Evolutionary conservation across 2,888 invertebrate genomes (phyloP).

Genomic region (Drosophila parthenogenetica): DNA sequence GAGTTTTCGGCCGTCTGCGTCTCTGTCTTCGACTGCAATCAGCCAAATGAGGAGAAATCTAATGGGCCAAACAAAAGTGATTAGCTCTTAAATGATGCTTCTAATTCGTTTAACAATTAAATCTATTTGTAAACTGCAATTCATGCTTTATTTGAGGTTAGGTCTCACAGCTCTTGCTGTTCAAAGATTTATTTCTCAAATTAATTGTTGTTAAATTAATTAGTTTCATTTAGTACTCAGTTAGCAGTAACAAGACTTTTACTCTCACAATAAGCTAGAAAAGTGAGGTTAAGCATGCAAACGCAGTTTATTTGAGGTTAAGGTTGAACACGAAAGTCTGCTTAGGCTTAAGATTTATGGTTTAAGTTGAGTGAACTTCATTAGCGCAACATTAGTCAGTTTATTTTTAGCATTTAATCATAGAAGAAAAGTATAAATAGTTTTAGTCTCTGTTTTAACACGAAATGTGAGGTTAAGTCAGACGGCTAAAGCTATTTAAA

Average conservation of each 20-base stretch:
- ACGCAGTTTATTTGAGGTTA: neutral
- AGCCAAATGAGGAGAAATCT: slow-evolving; percentile 51
- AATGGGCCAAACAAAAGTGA: slow-evolving; percentile 19
- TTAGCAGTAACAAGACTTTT: too few relatives aligned
- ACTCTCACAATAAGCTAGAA: too few relatives aligned
- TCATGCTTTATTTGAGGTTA: neutral
- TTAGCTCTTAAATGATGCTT: neutral
- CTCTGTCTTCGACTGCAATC: slow-evolving; percentile 18
- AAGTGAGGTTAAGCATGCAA: too few relatives aligned
- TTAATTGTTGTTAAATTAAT: too few relatives aligned
- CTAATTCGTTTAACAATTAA: neutral
- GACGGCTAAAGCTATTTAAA: too few relatives aligned
- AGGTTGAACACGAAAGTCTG: neutral
- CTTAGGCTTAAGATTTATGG: neutral
- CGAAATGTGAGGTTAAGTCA: too few relatives aligned
- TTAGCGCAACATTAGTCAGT: too few relatives aligned
- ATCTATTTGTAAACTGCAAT: neutral
- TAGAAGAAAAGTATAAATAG: too few relatives aligned
- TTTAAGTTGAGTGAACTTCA: neutral
- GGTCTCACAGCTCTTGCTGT: neutral
- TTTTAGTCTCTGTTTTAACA: too few relatives aligned
- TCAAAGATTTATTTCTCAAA: too few relatives aligned
- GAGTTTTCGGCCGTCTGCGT: slow-evolving; percentile 1
- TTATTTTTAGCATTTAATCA: too few relatives aligned
- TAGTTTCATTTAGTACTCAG: too few relatives aligned